phyloP scores from a whole-genome alignment of 2,797 vertebrate species.

The Intellagama lesueurii region DNA sequence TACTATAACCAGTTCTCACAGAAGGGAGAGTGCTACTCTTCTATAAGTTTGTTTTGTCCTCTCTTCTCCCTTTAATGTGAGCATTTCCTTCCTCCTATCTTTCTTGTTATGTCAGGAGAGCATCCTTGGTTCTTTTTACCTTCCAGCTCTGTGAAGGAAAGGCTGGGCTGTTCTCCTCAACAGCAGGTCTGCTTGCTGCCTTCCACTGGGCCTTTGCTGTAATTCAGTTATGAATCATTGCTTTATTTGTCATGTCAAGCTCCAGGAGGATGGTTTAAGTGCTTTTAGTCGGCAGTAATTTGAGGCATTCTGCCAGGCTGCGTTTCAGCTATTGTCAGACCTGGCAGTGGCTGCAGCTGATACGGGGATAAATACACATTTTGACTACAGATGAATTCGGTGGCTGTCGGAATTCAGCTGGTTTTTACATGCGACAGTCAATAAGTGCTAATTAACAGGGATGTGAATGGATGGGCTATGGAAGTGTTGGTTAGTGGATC shows the following conservation, averaged over 20 bases:
- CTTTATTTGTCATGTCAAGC: conserved; percentile 43
- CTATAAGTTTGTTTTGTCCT: rapidly evolving
- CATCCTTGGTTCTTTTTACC: neutral
- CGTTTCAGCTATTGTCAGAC: conserved; percentile 21
- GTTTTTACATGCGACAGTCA: conserved; percentile 7
- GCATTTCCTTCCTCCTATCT: rapidly evolving
- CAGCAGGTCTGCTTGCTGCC: neutral
- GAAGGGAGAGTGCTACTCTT: neutral
- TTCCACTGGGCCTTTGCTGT: neutral
- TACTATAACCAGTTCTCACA: neutral
- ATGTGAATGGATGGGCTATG: neutral
- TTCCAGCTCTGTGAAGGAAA: neutral
- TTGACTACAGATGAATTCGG: conserved; percentile 12
- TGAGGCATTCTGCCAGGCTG: conserved; percentile 47
- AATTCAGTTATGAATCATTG: conserved; percentile 33
- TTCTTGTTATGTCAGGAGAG: rapidly evolving
- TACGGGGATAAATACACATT: conserved; percentile 32
- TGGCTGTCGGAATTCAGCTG: neutral
- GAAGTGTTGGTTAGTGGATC: neutral
- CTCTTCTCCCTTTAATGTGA: rapidly evolving
- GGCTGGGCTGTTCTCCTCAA: neutral
- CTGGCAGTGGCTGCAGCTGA: conserved; percentile 47
- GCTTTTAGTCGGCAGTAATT: conserved; percentile 53
- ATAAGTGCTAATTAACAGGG: conserved; percentile 13
- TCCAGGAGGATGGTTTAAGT: conserved; percentile 48